These are phyloP conservation scores for Hedya salicella DNA, from an alignment of 2,888 invertebrate species.

Conservation along the genomic window DNA sequence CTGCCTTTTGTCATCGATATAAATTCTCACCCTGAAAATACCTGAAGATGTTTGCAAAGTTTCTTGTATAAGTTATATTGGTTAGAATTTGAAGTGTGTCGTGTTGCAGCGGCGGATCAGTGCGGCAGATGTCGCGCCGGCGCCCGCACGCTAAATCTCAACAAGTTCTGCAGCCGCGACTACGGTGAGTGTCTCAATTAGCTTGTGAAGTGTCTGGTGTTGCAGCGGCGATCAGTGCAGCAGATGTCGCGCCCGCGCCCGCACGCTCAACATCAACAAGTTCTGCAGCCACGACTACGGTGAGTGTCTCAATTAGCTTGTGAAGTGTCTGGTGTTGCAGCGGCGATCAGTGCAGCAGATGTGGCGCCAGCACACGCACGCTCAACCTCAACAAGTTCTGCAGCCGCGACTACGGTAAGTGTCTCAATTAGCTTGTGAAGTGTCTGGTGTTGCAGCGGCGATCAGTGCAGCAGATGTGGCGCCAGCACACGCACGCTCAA, in stretches of 20 bases:
- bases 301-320: slow-evolving; percentile 76
- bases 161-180: slow-evolving; percentile 98
- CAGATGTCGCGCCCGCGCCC: slow-evolving; percentile 96
- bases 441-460: slow-evolving; percentile 79
- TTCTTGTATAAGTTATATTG: neutral
- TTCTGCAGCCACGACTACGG: slow-evolving; percentile 99
- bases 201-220: slow-evolving; percentile 1
- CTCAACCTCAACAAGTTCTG: slow-evolving; percentile 98
- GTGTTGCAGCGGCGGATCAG: slow-evolving; percentile 86
- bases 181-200: slow-evolving; percentile 89
- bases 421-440: neutral
- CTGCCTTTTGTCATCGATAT: too few relatives aligned
- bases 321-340: slow-evolving; percentile 78
- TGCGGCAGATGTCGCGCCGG: slow-evolving; percentile 97
- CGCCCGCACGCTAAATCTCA: slow-evolving; percentile 95
- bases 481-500: slow-evolving; percentile 96
- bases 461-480: slow-evolving; percentile 96
- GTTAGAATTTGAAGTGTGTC: slow-evolving; percentile 44
- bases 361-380: slow-evolving; percentile 95
- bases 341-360: slow-evolving; percentile 93
- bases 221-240: slow-evolving; percentile 91
- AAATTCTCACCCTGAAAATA: too few relatives aligned
- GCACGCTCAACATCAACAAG: slow-evolving; percentile 97
- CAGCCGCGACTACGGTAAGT: slow-evolving; percentile 98
- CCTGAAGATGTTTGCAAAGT: too few relatives aligned